phyloP scores from a whole-genome alignment of 2,113 vertebrate species.

The Neotoma lepida region DNA sequence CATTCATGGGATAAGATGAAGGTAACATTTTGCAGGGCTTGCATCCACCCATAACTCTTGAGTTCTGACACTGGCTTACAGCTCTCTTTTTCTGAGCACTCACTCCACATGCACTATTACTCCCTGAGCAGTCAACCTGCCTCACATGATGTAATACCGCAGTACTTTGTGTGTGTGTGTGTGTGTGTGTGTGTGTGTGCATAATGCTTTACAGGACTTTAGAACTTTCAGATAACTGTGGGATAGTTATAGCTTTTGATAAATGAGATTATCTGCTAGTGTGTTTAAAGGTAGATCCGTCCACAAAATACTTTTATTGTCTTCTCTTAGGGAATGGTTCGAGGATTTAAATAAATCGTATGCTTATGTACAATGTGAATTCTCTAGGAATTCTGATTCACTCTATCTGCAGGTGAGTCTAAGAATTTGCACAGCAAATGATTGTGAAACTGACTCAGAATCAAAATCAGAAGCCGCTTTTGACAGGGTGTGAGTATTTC shows the following conservation, averaged over 20 bases:
- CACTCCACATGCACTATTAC: neutral
- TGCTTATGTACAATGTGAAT: slow-evolving; percentile 9
- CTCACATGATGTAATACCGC: neutral
- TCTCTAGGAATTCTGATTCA: neutral
- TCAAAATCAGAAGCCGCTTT: slow-evolving; percentile 42
- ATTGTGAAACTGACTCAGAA: slow-evolving; percentile 1
- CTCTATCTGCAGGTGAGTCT: neutral
- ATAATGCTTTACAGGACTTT: neutral
- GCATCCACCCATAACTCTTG: rapidly evolving
- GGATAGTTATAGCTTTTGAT: neutral
- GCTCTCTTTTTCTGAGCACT: neutral
- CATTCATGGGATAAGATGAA: neutral
- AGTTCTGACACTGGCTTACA: neutral
- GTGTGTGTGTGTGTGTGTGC: too few species aligned
- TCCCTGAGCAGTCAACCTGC: neutral
- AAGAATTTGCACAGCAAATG: neutral
- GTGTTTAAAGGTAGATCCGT: slow-evolving; percentile 1
- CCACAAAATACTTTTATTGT: neutral
- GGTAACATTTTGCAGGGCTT: neutral
- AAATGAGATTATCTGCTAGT: slow-evolving; percentile 20
- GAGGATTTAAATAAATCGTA: neutral
- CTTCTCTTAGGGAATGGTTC: neutral
- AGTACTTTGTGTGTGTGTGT: neutral
- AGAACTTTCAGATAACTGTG: neutral
- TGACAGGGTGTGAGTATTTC: neutral